Percentiles rank a stretch among this genome's conserved stretches.
phyloP scores from a whole-genome alignment of 2,113 vertebrate genomes.

The Forbesichthys agassizii region DNA sequence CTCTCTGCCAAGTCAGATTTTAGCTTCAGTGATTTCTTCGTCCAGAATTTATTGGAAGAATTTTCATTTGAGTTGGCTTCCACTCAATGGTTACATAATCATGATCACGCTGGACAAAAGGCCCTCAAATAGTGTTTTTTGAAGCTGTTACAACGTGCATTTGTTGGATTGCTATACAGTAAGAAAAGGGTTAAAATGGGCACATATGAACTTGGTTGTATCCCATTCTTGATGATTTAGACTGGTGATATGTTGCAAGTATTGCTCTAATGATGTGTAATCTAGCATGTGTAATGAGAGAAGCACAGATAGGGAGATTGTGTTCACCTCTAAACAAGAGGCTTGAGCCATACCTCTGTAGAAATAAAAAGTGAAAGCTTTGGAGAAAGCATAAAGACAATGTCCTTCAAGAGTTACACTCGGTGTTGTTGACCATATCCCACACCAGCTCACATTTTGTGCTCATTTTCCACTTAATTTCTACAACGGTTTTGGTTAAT shows the following conservation, averaged over 20 bases:
- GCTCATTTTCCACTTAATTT: constrained; percentile 10
- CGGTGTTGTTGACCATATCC: constrained; percentile 16
- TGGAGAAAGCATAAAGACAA: constrained; percentile 19
- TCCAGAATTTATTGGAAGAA: constrained; percentile 50
- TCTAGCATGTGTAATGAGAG: background rate
- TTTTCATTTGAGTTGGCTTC: constrained; percentile 52
- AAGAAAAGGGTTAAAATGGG: constrained; percentile 12
- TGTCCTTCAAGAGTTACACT: constrained; percentile 14
- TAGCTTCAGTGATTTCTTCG: constrained; percentile 43
- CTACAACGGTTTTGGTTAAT: background rate
- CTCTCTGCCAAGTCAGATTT: background rate
- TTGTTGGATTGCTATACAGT: constrained; percentile 21
- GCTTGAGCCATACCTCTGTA: constrained; percentile 10
- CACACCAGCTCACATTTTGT: constrained; percentile 14
- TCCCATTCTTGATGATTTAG: constrained; percentile 15
- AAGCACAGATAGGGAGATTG: constrained; percentile 14
- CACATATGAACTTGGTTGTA: constrained; percentile 7
- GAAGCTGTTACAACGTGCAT: constrained; percentile 34
- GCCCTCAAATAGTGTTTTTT: constrained; percentile 24
- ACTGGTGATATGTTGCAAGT: constrained; percentile 20
- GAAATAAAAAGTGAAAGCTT: constrained; percentile 34
- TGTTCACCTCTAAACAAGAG: constrained; percentile 13
- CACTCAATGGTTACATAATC: constrained; percentile 44
- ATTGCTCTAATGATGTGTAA: constrained; percentile 13
- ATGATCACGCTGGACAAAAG: constrained; percentile 12